phyloP scores from a whole-genome alignment of 2,113 vertebrate species.

The Rhinolophus sinicus region DNA sequence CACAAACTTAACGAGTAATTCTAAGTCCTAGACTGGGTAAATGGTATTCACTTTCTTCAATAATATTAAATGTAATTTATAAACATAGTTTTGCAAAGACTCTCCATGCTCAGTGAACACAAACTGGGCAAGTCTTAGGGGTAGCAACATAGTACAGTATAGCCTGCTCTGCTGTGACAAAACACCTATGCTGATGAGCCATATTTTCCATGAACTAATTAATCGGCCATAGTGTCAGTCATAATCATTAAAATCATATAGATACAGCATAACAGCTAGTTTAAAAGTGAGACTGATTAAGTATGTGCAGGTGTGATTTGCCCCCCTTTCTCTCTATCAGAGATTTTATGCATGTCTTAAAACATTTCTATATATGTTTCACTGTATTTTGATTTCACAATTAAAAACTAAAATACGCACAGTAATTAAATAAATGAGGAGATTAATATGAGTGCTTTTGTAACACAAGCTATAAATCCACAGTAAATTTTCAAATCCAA shows the following conservation, averaged over 20 bases:
- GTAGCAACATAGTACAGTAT: not conserved
- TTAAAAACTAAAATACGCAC: conserved; percentile 9
- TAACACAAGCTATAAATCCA: not conserved
- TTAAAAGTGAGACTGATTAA: not conserved
- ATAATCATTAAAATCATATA: not conserved
- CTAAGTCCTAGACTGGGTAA: not conserved
- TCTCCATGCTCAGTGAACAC: not conserved
- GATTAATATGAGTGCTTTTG: not conserved
- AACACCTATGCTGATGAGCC: not conserved
- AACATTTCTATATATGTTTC: not conserved
- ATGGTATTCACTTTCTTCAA: not conserved
- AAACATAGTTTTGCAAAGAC: not conserved
- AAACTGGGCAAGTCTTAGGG: not conserved
- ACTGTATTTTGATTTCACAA: not conserved
- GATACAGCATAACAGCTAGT: not conserved
- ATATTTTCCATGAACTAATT: not conserved
- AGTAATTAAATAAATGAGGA: not conserved
- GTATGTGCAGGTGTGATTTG: not conserved
- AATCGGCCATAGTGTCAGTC: not conserved
- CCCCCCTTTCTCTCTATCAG: not conserved
- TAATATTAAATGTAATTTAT: not conserved
- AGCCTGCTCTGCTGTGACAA: not conserved
- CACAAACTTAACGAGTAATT: not conserved
- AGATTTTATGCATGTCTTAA: not conserved
- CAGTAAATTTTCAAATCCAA: not conserved